Percentiles rank a stretch among this genome's conserved stretches.
Evolutionary conservation across 2,113 vertebrate species (phyloP).

Genomic region (Coracopsis vasa): DNA sequence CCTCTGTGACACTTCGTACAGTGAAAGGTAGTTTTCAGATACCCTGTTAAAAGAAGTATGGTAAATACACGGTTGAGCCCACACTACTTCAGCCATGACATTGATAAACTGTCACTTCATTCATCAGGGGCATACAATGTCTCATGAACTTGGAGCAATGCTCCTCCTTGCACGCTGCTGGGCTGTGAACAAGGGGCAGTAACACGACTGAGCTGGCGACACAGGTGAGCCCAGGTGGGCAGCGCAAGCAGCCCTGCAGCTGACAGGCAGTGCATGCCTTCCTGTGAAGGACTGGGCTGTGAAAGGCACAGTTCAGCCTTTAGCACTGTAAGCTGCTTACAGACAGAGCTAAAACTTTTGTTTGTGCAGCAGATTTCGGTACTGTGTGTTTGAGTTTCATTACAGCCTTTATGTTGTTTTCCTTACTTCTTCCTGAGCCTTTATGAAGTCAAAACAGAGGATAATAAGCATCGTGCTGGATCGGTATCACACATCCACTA

Average conservation of each 20-base stretch:
- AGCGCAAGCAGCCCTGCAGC: fast-evolving
- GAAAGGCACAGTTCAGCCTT: neutral
- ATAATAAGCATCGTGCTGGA: fast-evolving
- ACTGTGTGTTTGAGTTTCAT: neutral
- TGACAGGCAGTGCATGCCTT: neutral
- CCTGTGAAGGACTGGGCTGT: neutral
- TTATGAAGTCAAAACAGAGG: neutral
- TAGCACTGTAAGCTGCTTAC: neutral
- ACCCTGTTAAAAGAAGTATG: neutral
- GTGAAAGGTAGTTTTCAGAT: neutral
- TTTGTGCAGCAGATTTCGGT: neutral
- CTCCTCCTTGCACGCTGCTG: neutral
- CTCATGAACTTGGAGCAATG: neutral
- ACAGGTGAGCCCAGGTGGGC: fast-evolving
- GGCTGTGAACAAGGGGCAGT: neutral
- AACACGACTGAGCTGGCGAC: fast-evolving
- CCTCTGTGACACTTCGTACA: neutral
- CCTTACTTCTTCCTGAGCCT: neutral
- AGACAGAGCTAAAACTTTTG: neutral
- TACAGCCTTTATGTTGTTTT: neutral
- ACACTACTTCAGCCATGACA: neutral
- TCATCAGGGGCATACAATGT: neutral
- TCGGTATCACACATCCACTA: neutral
- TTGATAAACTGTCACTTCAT: neutral
- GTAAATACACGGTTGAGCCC: neutral